These are phyloP conservation scores for Athene noctua DNA, from an alignment of 2,113 vertebrate species.

Conservation along the genomic window DNA sequence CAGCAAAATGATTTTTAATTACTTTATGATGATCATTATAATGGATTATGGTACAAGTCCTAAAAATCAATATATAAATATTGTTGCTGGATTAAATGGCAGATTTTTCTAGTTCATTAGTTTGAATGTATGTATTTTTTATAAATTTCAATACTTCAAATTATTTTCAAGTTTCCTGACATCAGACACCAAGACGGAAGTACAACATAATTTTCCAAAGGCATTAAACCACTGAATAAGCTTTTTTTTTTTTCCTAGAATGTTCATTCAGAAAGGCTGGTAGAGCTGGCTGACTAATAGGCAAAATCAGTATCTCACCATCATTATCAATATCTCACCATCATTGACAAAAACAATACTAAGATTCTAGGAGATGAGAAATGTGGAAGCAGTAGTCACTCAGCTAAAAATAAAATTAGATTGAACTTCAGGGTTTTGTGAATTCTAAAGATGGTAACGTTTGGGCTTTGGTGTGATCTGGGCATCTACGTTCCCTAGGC, in stretches of 20 bases:
- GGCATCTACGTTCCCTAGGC: not conserved
- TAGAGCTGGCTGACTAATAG: not conserved
- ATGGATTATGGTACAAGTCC: not conserved
- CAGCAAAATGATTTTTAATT: not conserved
- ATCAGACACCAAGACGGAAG: not conserved
- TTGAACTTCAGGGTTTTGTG: not conserved
- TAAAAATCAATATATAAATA: not conserved
- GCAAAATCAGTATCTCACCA: not conserved
- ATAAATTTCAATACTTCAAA: not conserved
- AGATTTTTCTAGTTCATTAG: not conserved
- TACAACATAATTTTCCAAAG: not conserved
- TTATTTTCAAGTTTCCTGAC: not conserved
- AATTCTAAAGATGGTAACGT: not conserved
- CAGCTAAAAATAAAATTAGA: not conserved
- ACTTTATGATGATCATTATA: not conserved
- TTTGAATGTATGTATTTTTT: not conserved
- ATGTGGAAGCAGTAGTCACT: not conserved
- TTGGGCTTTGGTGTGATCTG: not conserved
- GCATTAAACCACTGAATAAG: not conserved
- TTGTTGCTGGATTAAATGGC: not conserved
- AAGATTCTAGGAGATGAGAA: not conserved
- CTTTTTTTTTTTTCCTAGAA: too few species aligned
- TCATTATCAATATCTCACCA: not conserved
- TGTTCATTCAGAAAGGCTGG: not conserved
- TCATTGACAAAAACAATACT: not conserved